phyloP scores from a whole-genome alignment of 1,140 invertebrate genomes.

The Dinothrombium tinctorium region DNA sequence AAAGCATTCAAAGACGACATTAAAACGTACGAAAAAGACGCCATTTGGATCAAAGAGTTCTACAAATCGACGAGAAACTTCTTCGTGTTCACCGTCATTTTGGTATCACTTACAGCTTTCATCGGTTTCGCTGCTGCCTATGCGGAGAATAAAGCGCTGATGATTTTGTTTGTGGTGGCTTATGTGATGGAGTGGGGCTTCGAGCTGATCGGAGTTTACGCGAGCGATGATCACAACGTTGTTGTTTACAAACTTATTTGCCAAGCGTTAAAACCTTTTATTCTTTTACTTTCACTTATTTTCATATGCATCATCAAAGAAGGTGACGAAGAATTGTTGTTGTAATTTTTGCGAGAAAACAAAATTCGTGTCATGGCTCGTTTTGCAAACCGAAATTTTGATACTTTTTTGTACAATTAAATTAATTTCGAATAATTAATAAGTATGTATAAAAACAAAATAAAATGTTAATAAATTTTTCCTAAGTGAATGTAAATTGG shows the following conservation, averaged over 20 bases:
- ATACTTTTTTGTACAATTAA: too few species aligned
- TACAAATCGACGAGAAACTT: conserved; percentile 4
- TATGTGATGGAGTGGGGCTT: conserved; percentile 1
- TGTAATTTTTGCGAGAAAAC: neutral
- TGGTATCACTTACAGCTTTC: neutral
- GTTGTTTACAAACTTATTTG: conserved; percentile 5
- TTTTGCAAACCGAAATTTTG: too few species aligned
- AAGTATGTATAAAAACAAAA: too few species aligned
- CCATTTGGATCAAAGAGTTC: conserved; percentile 2
- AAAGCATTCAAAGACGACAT: neutral
- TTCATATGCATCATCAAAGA: neutral
- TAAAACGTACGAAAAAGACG: neutral
- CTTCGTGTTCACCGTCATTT: conserved; percentile 5
- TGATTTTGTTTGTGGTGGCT: neutral
- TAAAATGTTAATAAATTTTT: too few species aligned
- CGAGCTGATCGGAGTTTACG: conserved; percentile 3
- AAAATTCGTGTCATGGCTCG: too few species aligned
- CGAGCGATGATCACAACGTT: neutral
- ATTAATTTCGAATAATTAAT: too few species aligned
- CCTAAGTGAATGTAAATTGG: too few species aligned
- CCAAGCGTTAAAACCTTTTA: neutral
- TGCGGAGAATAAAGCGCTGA: neutral
- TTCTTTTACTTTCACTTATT: neutral
- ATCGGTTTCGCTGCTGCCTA: neutral
- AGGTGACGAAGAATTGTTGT: neutral